Evolutionary conservation across 1,140 invertebrate genomes (phyloP), one percentile per base, ranked within the genome.

Genomic region (Yoshiicerus persimilis): DNA sequence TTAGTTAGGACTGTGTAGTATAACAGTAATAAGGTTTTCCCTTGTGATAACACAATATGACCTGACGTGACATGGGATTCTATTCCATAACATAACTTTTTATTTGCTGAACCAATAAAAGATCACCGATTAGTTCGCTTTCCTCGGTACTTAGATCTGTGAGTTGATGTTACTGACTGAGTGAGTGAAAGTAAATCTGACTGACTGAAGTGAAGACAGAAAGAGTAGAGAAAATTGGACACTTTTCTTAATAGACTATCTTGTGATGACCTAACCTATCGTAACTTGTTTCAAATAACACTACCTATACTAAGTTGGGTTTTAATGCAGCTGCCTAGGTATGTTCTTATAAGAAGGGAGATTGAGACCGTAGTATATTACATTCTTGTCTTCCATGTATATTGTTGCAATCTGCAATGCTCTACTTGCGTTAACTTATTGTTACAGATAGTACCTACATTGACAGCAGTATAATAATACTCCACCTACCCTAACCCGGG

Each of bases 41-140:
- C 30, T 36, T 38, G 34, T 80, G 75, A 38, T 80, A 80, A 80
- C 30, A 34, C 32, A 34, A 80, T 36, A 80, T 80, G 75, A 80
- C 34, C 75, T 70, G 25, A 70, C 47, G 47, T 56, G 47, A 30
- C 66, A 70, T 80, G 32, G 0, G 16, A 16, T 47, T 3, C 41
- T 47, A 56, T 56, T 56, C 47, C 75, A 80, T 80, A 80, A 80
- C 75, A 80, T 80, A 80, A 80, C 75, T 80, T 80, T 80, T 80
- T 80, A 80, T 80, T 80, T 80, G 16, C 34, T 80, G 32, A 34
- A n/a, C 75, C 75, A 80, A 80, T 80, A 80, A 80, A 80, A 80
- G 75, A 80, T 80, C 75, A 36, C 34, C 32, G 75, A 80, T 80
- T 80, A 80, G 75, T 80, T 80, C 3, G 20, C 75, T 36, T 80